Percentiles rank a stretch among this genome's conserved stretches.
Conservation (phyloP, 2,888 invertebrate species). For the Monoplex corrugatus region DNA sequence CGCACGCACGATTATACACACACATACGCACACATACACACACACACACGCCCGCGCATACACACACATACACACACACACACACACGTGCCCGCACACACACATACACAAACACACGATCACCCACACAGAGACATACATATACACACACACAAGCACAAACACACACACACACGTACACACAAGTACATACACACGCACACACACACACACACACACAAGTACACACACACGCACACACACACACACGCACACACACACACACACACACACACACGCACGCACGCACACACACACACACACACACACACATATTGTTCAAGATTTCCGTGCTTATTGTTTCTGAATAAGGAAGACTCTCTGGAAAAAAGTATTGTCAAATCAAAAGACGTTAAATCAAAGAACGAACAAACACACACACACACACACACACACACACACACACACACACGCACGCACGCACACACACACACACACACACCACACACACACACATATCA, state of each 20-base stretch:
- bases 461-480: no score
- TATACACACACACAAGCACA: background rate
- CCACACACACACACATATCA: background rate
- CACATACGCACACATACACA: background rate
- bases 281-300: background rate
- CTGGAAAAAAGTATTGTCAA: no score
- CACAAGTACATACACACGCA: no score
- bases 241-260: no score
- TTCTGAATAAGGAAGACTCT: no score
- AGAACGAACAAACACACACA: no score
- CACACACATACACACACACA: background rate
- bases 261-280: no score
- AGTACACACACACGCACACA: background rate
- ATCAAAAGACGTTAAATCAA: no score
- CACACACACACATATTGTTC: background rate
- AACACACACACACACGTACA: background rate
- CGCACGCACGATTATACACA: background rate
- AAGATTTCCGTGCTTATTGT: background rate
- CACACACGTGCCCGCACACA: background rate
- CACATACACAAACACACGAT: no score
- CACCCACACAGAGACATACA: no score
- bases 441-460: background rate
- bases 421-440: no score
- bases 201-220: no score
- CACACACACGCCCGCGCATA: constrained; percentile 5